Evolutionary conservation across 1,140 invertebrate species (phyloP).

Genomic region (Lepeophtheirus salmonis): DNA sequence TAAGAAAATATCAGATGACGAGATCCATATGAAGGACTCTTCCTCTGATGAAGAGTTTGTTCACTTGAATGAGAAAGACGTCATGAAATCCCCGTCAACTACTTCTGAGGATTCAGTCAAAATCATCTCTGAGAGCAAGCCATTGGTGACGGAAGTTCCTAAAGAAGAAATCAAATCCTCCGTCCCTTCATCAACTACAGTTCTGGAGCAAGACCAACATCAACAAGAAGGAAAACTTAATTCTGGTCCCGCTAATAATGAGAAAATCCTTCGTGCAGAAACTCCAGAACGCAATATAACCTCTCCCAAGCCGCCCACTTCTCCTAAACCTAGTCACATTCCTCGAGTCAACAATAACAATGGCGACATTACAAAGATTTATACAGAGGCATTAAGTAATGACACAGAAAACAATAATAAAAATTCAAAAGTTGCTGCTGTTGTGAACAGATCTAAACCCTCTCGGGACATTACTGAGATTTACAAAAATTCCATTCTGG

Average conservation of each 20-base stretch:
- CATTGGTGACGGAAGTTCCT: not conserved
- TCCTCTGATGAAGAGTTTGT: not conserved
- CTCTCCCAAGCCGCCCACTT: not conserved
- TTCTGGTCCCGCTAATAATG: too few species aligned
- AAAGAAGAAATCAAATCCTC: too few species aligned
- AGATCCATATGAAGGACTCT: not conserved
- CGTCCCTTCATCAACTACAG: too few species aligned
- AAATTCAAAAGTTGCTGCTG: not conserved
- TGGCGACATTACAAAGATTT: not conserved
- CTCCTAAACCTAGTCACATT: not conserved
- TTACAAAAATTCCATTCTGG: slow-evolving; percentile 3
- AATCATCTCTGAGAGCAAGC: not conserved
- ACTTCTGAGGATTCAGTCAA: not conserved
- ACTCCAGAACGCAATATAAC: not conserved
- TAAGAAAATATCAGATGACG: too few species aligned
- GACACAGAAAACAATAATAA: not conserved
- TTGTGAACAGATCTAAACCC: not conserved
- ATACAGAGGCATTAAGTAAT: not conserved
- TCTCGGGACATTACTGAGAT: slow-evolving; percentile 11
- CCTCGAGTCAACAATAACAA: not conserved
- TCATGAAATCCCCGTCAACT: not conserved
- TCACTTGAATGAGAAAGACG: not conserved
- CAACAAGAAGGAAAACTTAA: not conserved
- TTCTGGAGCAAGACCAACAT: too few species aligned
- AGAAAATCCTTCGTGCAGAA: not conserved